Percentiles rank a stretch among this genome's conserved stretches.
Conservation (phyloP, 2,888 invertebrate genomes). For the Macrophya annulata region DNA sequence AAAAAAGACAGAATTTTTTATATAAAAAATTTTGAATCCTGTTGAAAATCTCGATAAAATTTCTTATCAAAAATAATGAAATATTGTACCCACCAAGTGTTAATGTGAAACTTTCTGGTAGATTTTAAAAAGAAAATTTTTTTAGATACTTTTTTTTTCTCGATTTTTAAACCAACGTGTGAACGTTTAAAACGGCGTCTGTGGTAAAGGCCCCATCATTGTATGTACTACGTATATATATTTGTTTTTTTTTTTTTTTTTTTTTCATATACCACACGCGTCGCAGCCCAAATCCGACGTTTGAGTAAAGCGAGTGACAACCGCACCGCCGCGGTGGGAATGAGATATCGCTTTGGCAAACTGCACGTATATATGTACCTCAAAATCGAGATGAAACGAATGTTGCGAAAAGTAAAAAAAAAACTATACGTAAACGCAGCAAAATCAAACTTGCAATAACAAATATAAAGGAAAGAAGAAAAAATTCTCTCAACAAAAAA, state of each 20-base stretch:
- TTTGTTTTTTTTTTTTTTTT: neutral
- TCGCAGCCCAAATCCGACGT: constrained; percentile 14
- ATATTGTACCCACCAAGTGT: too few species aligned
- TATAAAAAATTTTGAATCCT: too few species aligned
- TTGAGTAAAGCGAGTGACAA: constrained; percentile 17
- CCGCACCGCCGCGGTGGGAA: neutral
- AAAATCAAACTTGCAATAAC: neutral
- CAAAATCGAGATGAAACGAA: constrained; percentile 4
- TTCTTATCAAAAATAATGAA: too few species aligned
- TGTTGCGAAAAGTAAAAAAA: constrained; percentile 33
- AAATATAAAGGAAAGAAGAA: neutral
- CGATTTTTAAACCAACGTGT: neutral
- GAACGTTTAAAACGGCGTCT: neutral
- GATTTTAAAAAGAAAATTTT: neutral
- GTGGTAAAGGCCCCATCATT: neutral
- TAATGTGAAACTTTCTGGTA: too few species aligned
- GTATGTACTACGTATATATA: neutral
- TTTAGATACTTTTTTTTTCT: neutral
- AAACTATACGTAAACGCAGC: constrained; percentile 4
- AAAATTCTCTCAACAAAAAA: neutral
- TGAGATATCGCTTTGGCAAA: neutral
- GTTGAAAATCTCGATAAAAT: too few species aligned
- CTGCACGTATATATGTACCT: neutral
- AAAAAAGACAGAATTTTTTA: too few species aligned
- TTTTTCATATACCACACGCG: constrained; percentile 28